phyloP scores from a whole-genome alignment of 2,888 invertebrate species.

The Limnephilus auricula region DNA sequence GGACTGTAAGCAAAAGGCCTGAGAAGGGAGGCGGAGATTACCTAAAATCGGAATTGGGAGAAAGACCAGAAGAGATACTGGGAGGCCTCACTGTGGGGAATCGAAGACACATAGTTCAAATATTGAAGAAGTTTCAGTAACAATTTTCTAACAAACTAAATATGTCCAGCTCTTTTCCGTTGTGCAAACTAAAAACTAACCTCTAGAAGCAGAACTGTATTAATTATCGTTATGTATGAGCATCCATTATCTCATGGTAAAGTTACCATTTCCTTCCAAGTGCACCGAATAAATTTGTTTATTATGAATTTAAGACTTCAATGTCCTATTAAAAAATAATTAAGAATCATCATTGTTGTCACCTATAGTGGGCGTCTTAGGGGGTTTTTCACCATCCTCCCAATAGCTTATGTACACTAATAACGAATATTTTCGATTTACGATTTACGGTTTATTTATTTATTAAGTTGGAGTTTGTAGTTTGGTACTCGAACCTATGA shows the following conservation, averaged over 20 bases:
- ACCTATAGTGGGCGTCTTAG: neutral
- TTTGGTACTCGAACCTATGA: too few relatives aligned
- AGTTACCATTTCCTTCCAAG: neutral
- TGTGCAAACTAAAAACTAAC: neutral
- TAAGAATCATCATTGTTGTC: neutral
- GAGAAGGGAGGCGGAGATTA: neutral
- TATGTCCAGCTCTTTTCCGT: neutral
- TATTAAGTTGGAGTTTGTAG: too few relatives aligned
- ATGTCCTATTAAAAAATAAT: too few relatives aligned
- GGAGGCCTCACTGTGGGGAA: neutral
- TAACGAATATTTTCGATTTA: too few relatives aligned
- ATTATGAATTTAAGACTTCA: too few relatives aligned
- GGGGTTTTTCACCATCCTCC: too few relatives aligned
- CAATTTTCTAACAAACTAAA: neutral
- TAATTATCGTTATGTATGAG: too few relatives aligned
- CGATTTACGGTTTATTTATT: too few relatives aligned
- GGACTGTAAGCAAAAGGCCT: neutral
- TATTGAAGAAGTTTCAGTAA: neutral
- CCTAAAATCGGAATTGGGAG: neutral
- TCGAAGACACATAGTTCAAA: neutral
- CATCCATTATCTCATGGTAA: neutral
- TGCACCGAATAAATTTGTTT: neutral
- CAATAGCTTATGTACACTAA: too few relatives aligned
- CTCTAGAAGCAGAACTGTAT: neutral
- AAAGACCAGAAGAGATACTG: neutral